These are phyloP conservation scores for Heliopora coerulea DNA, from an alignment of 92 coral and sea anemone genomes.

Conservation along the genomic window DNA sequence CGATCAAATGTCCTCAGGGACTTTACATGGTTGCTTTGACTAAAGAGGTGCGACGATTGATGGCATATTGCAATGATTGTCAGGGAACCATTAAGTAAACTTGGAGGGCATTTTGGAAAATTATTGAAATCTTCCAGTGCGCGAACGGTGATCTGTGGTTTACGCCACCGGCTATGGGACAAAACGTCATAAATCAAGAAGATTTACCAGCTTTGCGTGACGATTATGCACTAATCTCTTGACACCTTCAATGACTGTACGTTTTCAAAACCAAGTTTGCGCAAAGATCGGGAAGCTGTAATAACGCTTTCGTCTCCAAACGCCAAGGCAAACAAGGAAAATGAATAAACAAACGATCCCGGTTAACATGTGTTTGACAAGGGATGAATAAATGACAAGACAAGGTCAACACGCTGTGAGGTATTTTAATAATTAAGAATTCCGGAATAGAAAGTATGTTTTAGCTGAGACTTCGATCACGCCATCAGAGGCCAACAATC, in stretches of 20 bases:
- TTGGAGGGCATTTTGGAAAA: too few relatives aligned
- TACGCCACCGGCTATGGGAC: too few relatives aligned
- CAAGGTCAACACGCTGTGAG: conserved; percentile 17
- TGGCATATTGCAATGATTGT: too few relatives aligned
- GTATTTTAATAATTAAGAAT: conserved; percentile 3
- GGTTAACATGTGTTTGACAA: background rate
- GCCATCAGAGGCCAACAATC: too few relatives aligned
- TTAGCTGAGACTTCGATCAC: too few relatives aligned
- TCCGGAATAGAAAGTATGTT: background rate
- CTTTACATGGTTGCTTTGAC: too few relatives aligned
- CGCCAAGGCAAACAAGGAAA: background rate
- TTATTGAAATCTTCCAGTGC: too few relatives aligned
- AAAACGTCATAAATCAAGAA: too few relatives aligned
- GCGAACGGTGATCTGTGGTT: too few relatives aligned
- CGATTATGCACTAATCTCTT: background rate
- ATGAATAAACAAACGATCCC: background rate
- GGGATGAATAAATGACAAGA: background rate
- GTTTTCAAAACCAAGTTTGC: background rate
- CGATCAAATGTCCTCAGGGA: too few relatives aligned
- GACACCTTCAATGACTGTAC: background rate
- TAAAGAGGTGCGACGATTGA: too few relatives aligned
- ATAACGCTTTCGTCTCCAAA: background rate
- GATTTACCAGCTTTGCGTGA: background rate
- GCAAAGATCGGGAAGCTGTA: background rate
- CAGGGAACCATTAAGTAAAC: too few relatives aligned